Evolutionary conservation across 64 coral and sea anemone species (phyloP), one percentile per base, ranked within the genome.

Genomic region (Platygyra sinensis): DNA sequence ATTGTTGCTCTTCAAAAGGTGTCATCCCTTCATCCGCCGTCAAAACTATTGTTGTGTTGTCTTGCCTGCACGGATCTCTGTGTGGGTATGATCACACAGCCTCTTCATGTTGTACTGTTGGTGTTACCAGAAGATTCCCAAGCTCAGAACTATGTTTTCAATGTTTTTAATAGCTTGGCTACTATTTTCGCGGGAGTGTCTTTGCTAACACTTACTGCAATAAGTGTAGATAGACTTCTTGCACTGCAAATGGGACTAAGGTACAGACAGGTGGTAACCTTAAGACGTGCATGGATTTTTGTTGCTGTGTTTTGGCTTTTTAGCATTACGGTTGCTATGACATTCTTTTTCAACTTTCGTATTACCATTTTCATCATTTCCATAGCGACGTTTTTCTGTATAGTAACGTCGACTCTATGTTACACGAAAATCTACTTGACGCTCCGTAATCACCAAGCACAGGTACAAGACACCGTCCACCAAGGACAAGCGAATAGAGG

Each of bases 181-280:
- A 8, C 19, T 9, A n/a, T 67, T n/a, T 67, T n/a, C 2, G 63
- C 1, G 63, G 63, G 62, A n/a, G 63, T 67, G 19, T 67, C 63
- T 3, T 67, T 67, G 2, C 24, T n/a, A 24, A 67, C 20, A 67
- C 2, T 67, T 2, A n/a, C 18, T 0, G 77, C 24, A 27, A 55
- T 80, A 25, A 80, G 77, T 29, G n/a, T 59, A 2, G 77, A 80
- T 13, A 55, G 77, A 27, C 77, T 80, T 80, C 77, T 80, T 11
- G 50, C 77, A 4, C 77, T 80, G n/a, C 3, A 12, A 24, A 30
- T 80, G 52, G 24, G 51, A 6, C 24, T 80, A 51, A 80, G 77
- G n/a, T 59, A 80, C 77, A 24, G 77, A 5, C 77, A 80, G 13
- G 51, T 59, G 27, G 77, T 80, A 24, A 80, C 77, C 28, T 67